phyloP scores from a whole-genome alignment of 2,797 vertebrate genomes.

The Dendrocincla fuliginosa region DNA sequence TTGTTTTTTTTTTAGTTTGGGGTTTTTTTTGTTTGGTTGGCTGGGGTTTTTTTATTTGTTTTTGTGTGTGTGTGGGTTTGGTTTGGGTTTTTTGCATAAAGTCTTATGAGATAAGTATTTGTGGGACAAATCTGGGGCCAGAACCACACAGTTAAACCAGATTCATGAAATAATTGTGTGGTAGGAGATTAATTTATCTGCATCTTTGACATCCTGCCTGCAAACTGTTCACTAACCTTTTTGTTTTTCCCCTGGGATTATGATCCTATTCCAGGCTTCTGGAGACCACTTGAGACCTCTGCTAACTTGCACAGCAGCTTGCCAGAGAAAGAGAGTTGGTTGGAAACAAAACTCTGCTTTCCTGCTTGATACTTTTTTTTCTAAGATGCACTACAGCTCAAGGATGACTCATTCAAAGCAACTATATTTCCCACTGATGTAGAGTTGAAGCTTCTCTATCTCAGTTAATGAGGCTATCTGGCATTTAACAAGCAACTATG shows the following conservation, averaged over 20 bases:
- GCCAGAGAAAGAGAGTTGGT: slow-evolving; percentile 37
- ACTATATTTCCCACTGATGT: not conserved
- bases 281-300: slow-evolving; percentile 37
- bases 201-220: slow-evolving; percentile 19
- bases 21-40: not conserved
- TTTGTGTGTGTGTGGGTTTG: not conserved
- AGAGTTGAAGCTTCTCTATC: not conserved
- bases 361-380: not conserved
- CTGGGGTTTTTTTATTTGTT: not conserved
- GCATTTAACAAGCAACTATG: not conserved
- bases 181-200: slow-evolving; percentile 4
- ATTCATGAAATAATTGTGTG: not conserved
- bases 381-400: not conserved
- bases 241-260: not conserved
- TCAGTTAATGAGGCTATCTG: not conserved
- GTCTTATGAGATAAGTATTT: not conserved
- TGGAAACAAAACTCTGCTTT: slow-evolving; percentile 39
- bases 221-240: slow-evolving; percentile 38
- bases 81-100: not conserved
- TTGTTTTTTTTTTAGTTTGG: not conserved
- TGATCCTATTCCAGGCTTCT: slow-evolving; percentile 25
- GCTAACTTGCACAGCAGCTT: slow-evolving; percentile 45
- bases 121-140: not conserved
- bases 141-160: not conserved
- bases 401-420: not conserved